Evolutionary conservation across 2,797 vertebrate species (phyloP), one percentile per base, ranked within the genome.

Genomic region (Acropternis orthonyx): DNA sequence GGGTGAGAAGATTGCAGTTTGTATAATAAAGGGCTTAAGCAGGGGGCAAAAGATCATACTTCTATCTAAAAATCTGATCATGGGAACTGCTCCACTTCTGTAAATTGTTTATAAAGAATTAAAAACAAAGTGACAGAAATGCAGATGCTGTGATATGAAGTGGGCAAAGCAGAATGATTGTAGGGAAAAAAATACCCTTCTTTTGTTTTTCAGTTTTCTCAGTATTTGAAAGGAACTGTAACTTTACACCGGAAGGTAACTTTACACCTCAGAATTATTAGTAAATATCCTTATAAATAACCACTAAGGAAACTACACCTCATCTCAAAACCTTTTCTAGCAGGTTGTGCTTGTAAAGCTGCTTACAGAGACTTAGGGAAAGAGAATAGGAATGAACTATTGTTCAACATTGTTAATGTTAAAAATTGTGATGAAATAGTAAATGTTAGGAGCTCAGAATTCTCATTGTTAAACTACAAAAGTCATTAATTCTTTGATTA

Each of bases 51-150:
- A 84, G 85, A 65, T 61, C 75, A 48, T 85, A 43, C 66, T 44
- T 92, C 12, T 67, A 78, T 95, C 77, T 94, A 52, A 90, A 91
- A 87, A 88, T 79, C 55, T 71, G 63, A 81, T 88, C 88, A 66
- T 96, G 96, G 88, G 90, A 96, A 96, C 56, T 67, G 17, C 71
- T 88, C 76, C 34, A 32, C 39, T 92, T 93, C 51, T 92, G 11
- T 92, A 94, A 95, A 95, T 93, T 95, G 92, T 94, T 96, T 96
- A 94, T 69, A 75, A 94, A 69, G 79, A 88, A 58, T 69, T 86
- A 61, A 78, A 90, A 95, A 24, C 88, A 92, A 77, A 85, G 80
- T 90, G 94, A 69, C 76, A 92, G 51, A 88, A 83, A 78, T 46
- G 58, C 81, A 91, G 88, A 93, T 81, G 61, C 58, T 27, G 5